phyloP scores from a whole-genome alignment of 2,113 vertebrate species.

The Cheirogaleus medius region DNA sequence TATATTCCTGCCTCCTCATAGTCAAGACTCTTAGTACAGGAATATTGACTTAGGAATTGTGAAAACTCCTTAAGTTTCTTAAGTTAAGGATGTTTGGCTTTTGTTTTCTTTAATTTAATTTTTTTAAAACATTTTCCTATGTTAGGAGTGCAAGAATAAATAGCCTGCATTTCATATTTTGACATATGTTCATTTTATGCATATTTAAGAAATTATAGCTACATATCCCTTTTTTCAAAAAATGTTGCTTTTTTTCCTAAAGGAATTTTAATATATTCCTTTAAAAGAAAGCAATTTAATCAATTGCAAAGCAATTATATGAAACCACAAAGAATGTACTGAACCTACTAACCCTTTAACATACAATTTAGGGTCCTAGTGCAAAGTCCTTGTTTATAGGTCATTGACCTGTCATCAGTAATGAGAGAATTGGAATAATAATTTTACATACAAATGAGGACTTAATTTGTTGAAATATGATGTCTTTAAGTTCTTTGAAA shows the following conservation, averaged over 20 bases:
- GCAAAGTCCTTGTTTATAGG: constrained; percentile 60
- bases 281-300: constrained; percentile 81
- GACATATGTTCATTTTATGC: constrained; percentile 76
- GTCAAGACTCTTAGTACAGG: constrained; percentile 82
- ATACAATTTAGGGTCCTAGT: constrained; percentile 67
- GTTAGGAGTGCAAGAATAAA: constrained; percentile 81
- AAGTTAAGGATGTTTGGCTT: constrained; percentile 67
- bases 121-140: constrained; percentile 77
- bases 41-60: constrained; percentile 83
- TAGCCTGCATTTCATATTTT: constrained; percentile 82
- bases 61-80: constrained; percentile 69
- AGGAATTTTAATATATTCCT: constrained; percentile 78
- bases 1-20: constrained; percentile 85
- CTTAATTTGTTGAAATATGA: constrained; percentile 57
- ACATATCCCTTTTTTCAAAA: constrained; percentile 80
- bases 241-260: constrained; percentile 73
- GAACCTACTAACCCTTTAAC: constrained; percentile 66
- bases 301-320: constrained; percentile 83
- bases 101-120: constrained; percentile 70
- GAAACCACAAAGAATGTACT: constrained; percentile 78
- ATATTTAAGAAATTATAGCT: constrained; percentile 77
- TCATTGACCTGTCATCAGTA: constrained; percentile 15
- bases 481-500: constrained; percentile 69
- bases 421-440: constrained; percentile 44
- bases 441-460: constrained; percentile 56